Conservation (phyloP, 1,140 invertebrate species). For the Drosophila neocordata region DNA sequence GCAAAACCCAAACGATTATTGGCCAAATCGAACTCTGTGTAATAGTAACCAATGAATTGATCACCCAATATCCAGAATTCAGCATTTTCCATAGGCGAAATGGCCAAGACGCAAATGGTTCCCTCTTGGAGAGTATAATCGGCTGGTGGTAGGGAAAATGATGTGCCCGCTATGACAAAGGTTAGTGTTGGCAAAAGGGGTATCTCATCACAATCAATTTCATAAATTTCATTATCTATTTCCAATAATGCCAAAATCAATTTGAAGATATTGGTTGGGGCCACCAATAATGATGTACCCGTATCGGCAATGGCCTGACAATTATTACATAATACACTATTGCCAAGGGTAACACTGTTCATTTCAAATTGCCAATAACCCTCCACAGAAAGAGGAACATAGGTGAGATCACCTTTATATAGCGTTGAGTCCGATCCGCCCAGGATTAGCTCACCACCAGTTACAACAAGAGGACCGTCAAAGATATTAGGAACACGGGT, state of each 20-base stretch:
- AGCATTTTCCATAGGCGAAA: constrained; percentile 38
- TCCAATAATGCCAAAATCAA: constrained; percentile 16
- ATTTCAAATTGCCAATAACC: constrained; percentile 99
- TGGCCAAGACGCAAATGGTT: constrained; percentile 40
- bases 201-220: constrained; percentile 37
- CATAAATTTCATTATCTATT: constrained; percentile 25
- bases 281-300: constrained; percentile 89
- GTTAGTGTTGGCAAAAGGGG: constrained; percentile 35
- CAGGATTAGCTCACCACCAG: constrained; percentile 96
- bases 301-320: constrained; percentile 90
- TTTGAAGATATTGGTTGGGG: constrained; percentile 82
- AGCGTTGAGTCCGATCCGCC: constrained; percentile 95
- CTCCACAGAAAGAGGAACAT: constrained; percentile 91
- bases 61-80: constrained; percentile 83
- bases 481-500: constrained; percentile 88
- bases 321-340: constrained; percentile 82
- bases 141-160: constrained; percentile 44
- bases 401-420: constrained; percentile 94
- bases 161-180: constrained; percentile 46
- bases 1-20: constrained; percentile 87
- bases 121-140: constrained; percentile 49
- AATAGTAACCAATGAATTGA: constrained; percentile 88
- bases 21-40: constrained; percentile 88
- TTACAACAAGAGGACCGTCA: constrained; percentile 75
- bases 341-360: constrained; percentile 88